These are phyloP conservation scores for Spheniscus mendiculus DNA, from an alignment of 2,113 vertebrate genomes.

Conservation along the genomic window DNA sequence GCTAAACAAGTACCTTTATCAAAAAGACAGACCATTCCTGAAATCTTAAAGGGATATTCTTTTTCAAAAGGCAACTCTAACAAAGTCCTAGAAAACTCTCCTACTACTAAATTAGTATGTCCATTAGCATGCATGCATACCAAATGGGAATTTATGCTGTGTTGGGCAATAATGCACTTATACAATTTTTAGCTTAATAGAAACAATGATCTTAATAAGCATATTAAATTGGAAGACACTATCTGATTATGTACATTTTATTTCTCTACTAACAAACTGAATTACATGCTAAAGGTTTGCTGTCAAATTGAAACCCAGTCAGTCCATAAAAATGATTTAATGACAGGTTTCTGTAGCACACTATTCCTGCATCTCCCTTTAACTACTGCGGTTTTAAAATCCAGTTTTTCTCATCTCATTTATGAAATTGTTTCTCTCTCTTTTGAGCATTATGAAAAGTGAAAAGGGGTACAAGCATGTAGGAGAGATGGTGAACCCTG, in stretches of 20 bases:
- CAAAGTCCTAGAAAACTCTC: constrained; percentile 1
- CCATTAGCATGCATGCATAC: neutral
- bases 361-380: neutral
- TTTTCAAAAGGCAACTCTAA: neutral
- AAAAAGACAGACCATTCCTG: constrained; percentile 17
- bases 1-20: constrained; percentile 35
- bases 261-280: neutral
- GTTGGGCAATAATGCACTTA: constrained; percentile 41
- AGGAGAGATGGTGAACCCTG: neutral
- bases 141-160: constrained; percentile 35
- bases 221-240: constrained; percentile 61
- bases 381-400: neutral
- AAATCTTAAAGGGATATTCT: neutral
- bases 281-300: constrained; percentile 21
- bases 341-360: neutral
- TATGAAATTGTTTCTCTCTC: neutral
- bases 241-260: neutral
- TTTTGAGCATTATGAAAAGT: neutral
- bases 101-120: constrained; percentile 41
- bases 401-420: neutral
- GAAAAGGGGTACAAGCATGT: neutral
- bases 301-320: neutral
- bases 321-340: constrained; percentile 32
- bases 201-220: constrained; percentile 62
- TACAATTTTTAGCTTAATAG: constrained; percentile 49